Base-by-base conservation (phyloP, 2,888 invertebrate genomes). In the Pandemis heparana region DNA sequence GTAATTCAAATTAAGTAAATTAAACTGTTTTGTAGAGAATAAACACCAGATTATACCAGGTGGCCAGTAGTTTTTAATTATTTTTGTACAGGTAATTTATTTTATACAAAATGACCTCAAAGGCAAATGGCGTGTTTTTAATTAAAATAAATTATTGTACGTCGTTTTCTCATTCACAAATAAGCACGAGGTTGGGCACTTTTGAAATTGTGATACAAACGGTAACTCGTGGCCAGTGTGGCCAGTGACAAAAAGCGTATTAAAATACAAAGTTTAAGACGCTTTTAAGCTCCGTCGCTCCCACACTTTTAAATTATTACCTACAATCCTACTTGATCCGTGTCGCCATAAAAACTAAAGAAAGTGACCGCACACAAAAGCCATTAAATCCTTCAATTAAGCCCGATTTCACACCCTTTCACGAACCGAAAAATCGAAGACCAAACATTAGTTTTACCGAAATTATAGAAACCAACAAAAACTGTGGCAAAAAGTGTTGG, bases 351-450 rank as follows among this genome's bases (percentile, higher is more conserved):
- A 86, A 86, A 86, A 85, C 82, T 82, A 80, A 86, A 86, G 85
- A 89, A 91, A 91, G 85, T 92, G 89, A 87, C 89, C 91, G 89
- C 89, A 88, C 89, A 91, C 91, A 91, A 92, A 91, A 90, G 88
- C 88, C 86, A 89, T 92, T 91, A 87, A 89, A 89, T 89, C 89
- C 88, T 89, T 86, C 90, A 91, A 94, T 94, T 94, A 94, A 91
- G 86, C 92, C 78, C 90, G 86, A 94, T 94, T 94, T 94, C 94
- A 94, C 94, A 93, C 92, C 87, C 90, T 91, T 92, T 94, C 92
- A 94, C 90, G 94, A 94, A 94, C 94, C 94, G 92, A 92, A 90
- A 93, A 94, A 94, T 94, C 92, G 92, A 90, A 94, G 90, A 87
- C 91, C 94, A 94, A 94, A 94, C 94, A 94, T 93, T 94, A 92